phyloP scores from a whole-genome alignment of 1,140 invertebrate genomes.

The Rhopalosiphum maidis region DNA sequence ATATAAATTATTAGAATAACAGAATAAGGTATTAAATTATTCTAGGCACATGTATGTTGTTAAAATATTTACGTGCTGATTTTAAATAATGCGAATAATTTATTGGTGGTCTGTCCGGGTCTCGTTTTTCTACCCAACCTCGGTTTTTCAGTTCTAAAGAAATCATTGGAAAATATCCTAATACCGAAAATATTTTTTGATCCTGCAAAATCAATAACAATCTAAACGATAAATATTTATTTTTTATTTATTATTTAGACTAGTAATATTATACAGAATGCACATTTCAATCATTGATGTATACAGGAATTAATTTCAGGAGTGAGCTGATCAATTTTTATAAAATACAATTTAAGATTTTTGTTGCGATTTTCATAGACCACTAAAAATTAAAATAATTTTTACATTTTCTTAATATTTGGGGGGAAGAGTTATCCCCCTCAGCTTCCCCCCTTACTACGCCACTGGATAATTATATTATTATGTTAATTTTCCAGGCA shows the following conservation, averaged over 20 bases:
- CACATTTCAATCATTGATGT: not conserved
- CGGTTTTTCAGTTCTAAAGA: constrained; percentile 59
- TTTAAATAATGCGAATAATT: constrained; percentile 33
- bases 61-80: constrained; percentile 35
- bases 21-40: not conserved
- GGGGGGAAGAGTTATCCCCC: no score
- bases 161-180: constrained; percentile 60
- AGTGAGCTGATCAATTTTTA: no score
- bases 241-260: no score
- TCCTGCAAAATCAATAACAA: not conserved
- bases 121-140: constrained; percentile 60
- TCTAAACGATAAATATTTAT: not conserved
- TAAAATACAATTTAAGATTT: no score
- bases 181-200: constrained; percentile 60
- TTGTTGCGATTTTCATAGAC: no score
- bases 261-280: not conserved
- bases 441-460: no score
- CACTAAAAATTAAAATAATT: no score
- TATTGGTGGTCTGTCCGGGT: constrained; percentile 48
- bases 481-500: no score
- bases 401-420: no score
- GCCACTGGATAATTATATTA: no score
- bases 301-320: no score
- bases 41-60: not conserved
- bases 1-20: not conserved